Base-by-base conservation (phyloP, 2,113 vertebrate genomes). In the Apistogramma diplotaenia region DNA sequence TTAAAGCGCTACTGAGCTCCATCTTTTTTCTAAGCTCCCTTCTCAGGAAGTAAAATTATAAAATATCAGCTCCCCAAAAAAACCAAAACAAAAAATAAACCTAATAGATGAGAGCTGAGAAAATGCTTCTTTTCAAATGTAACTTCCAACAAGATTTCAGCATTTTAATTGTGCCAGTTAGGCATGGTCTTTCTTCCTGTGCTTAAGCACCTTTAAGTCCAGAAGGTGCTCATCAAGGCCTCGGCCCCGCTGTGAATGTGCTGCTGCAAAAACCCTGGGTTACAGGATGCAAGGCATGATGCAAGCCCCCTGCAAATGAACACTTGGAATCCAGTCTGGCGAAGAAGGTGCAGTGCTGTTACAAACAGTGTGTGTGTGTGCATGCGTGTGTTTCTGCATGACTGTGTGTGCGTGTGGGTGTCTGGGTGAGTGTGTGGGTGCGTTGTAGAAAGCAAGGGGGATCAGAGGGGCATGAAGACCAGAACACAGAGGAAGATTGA, bases 291-390 rank as follows among this genome's bases (percentile, higher is more conserved):
- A 18, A 37, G 61, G 59, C 76, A 89, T 94, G 93, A 94, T 76
- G 92, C 90, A 93, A 93, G 79, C 65, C 82, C 78, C 46, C 78
- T 92, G 92, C 85, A 94, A 93, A 94, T 88, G 84, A 79, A 86
- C 88, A 83, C 51, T 54, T 18, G 67, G 62, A 85, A 83, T 85
- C 77, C 13, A 37, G 60, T 56, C 31, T 56, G 58, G 61, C 23
- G 15, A 67, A 85, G 78, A 81, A 78, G 37, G 74, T 83, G 61
- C 25, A 83, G 25, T 82, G 61, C 27, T 56, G 37, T 72, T 62
- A 31, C 59, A 59, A 33, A 71, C 5, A 60, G 18, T 67, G 37
- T 16, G 8, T 40, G 11, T 49, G 3, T 65, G 60, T 12, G 11
- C 12, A 12, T 43, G 33, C n/a, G 65, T 27, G 37, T 43, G 55